These are phyloP conservation scores for Scomber colias DNA, from an alignment of 2,113 vertebrate genomes.

Conservation along the genomic window DNA sequence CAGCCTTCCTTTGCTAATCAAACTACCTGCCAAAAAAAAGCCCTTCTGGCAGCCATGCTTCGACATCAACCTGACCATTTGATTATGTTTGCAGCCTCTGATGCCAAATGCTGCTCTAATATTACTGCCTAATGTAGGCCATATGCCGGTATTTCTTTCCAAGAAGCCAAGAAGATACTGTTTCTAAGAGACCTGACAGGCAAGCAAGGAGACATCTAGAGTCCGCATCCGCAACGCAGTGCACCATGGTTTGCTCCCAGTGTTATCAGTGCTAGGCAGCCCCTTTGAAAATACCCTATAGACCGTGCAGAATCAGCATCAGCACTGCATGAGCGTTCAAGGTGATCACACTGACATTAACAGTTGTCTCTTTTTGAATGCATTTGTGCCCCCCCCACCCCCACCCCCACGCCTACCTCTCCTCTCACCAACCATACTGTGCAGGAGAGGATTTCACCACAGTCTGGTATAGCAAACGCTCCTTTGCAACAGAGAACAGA, in stretches of 20 bases:
- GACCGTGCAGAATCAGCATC: slow-evolving; percentile 17
- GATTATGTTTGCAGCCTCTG: slow-evolving; percentile 69
- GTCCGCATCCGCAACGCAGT: slow-evolving; percentile 40
- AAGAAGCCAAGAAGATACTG: slow-evolving; percentile 57
- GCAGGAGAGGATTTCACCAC: slow-evolving; percentile 1
- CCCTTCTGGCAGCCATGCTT: slow-evolving; percentile 66
- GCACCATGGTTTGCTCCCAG: neutral
- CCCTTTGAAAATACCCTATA: slow-evolving; percentile 10
- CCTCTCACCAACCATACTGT: neutral
- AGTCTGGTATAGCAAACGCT: slow-evolving; percentile 6
- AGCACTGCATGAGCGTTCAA: slow-evolving; percentile 21
- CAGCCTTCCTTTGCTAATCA: slow-evolving; percentile 66
- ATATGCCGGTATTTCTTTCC: slow-evolving; percentile 54
- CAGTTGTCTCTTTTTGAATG: slow-evolving; percentile 2
- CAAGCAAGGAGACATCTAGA: slow-evolving; percentile 36
- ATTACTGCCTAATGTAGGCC: slow-evolving; percentile 71
- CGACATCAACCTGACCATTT: slow-evolving; percentile 75
- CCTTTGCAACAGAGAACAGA: slow-evolving; percentile 6
- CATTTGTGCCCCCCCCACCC: neutral
- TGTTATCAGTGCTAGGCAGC: slow-evolving; percentile 38
- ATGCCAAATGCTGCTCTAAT: slow-evolving; percentile 63
- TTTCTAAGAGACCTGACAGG: slow-evolving; percentile 63
- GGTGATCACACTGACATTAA: slow-evolving; percentile 30
- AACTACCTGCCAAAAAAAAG: slow-evolving; percentile 71
- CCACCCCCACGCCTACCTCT: neutral